These are phyloP conservation scores for Zootermopsis nevadensis DNA, from an alignment of 2,888 invertebrate genomes.

Conservation along the genomic window DNA sequence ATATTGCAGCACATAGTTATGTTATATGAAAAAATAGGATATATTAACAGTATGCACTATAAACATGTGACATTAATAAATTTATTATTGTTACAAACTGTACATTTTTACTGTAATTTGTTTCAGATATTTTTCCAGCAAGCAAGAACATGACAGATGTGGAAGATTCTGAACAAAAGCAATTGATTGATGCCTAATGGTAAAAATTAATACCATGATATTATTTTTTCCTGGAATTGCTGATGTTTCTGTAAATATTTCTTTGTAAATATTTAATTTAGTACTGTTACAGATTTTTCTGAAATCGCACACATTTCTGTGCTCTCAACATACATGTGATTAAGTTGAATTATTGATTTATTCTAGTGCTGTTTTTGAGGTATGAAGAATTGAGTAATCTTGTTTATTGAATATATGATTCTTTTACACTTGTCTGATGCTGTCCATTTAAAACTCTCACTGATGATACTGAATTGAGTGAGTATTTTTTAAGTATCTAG, in stretches of 20 bases:
- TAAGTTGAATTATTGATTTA: too few species aligned
- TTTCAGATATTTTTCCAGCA: conserved; percentile 22
- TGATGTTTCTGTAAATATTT: background rate
- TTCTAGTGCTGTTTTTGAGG: too few species aligned
- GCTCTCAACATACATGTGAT: too few species aligned
- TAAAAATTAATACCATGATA: background rate
- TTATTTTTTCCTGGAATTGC: background rate
- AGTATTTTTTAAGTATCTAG: too few species aligned
- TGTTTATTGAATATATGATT: too few species aligned
- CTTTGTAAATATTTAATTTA: conserved; percentile 12
- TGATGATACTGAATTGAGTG: too few species aligned
- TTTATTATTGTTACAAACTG: background rate
- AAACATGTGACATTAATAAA: background rate
- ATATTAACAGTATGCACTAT: too few species aligned
- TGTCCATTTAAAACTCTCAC: too few species aligned
- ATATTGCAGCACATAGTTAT: too few species aligned
- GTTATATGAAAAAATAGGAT: too few species aligned
- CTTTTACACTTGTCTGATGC: too few species aligned
- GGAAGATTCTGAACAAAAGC: background rate
- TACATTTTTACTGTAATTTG: background rate
- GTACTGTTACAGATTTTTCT: background rate
- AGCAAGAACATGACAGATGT: conserved; percentile 3
- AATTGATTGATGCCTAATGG: background rate
- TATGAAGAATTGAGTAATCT: too few species aligned
- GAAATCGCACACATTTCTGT: background rate